Evolutionary conservation across 2,888 invertebrate species (phyloP), one percentile per base, ranked within the genome.

Genomic region (Flexamia atlantica): DNA sequence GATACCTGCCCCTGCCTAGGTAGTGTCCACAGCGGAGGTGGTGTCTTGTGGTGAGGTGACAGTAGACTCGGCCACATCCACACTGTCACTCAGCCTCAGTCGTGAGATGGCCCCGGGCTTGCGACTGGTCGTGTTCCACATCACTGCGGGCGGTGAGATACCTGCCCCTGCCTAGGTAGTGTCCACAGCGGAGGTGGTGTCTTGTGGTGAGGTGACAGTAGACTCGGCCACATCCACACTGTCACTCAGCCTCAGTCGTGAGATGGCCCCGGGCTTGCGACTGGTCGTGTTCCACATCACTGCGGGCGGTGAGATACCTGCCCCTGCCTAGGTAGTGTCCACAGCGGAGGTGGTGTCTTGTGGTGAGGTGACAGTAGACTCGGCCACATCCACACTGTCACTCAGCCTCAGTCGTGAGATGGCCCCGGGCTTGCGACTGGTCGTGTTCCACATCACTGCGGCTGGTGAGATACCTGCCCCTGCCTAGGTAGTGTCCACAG

Each of bases 201-300:
- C 90, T 79, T 87, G 89, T 4, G 89, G 88, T 23, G 88, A 88
- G 74, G 88, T 89, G 76, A 83, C 79, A 10, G 83, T 89, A 14
- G 85, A 68, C 7, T 83, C 86, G 50, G 87, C 83, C 83, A 86
- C 87, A 36, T 88, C 89, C 25, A 92, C 92, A 0, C 91, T 93
- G 86, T 90, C 92, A 0, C 88, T 93, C 0, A 90, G 92, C 0
- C 88, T 92, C 30, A 91, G 92, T 9, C 88, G 91, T 36, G 92
- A 92, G 86, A 93, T 93, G 93, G 91, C 92, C 0, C 93, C 93
- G 0, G 91, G 90, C 10, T 92, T 92, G 86, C 90, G 90, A 70
- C 88, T 93, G 1, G 88, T 92, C 7, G 92, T 92, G 1, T 92
- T 91, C 87, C 90, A 90, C 87, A 88, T 92, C 4, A 89, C 90